Conservation (phyloP, 2,113 vertebrate species). For the Crotalus viridis region DNA sequence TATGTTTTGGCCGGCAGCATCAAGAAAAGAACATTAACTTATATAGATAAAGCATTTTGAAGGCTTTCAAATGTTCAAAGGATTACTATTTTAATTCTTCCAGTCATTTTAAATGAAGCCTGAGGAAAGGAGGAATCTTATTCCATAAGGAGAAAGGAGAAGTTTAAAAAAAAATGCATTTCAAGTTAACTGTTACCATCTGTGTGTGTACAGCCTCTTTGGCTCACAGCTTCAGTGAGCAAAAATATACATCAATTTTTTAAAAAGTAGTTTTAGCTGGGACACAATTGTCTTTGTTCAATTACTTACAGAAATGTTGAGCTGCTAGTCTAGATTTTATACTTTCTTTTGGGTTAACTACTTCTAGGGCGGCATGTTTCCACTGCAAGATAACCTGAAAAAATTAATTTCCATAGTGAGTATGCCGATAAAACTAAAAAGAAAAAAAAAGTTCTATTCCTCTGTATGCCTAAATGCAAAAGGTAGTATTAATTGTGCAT, state of each 20-base stretch:
- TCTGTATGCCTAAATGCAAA: neutral
- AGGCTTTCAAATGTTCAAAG: neutral
- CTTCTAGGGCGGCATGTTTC: constrained; percentile 77
- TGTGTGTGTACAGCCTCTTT: neutral
- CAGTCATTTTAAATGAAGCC: neutral
- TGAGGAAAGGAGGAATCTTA: neutral
- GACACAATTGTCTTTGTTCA: neutral
- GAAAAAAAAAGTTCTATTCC: neutral
- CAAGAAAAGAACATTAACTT: neutral
- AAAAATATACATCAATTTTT: neutral
- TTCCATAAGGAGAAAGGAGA: neutral
- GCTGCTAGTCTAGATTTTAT: constrained; percentile 74
- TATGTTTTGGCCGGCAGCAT: neutral
- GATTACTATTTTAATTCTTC: neutral
- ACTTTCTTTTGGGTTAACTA: constrained; percentile 70
- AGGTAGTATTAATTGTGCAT: neutral
- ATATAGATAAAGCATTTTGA: neutral
- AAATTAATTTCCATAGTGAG: constrained; percentile 12
- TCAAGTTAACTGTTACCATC: neutral
- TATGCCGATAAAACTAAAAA: neutral
- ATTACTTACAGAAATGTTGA: constrained; percentile 84
- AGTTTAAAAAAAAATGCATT: neutral
- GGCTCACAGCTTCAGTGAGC: neutral
- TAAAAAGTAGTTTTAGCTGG: neutral
- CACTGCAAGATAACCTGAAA: constrained; percentile 88